Evolutionary conservation across 2,797 vertebrate species (phyloP), one percentile per base, ranked within the genome.

Genomic region (Oryzias sinensis): DNA sequence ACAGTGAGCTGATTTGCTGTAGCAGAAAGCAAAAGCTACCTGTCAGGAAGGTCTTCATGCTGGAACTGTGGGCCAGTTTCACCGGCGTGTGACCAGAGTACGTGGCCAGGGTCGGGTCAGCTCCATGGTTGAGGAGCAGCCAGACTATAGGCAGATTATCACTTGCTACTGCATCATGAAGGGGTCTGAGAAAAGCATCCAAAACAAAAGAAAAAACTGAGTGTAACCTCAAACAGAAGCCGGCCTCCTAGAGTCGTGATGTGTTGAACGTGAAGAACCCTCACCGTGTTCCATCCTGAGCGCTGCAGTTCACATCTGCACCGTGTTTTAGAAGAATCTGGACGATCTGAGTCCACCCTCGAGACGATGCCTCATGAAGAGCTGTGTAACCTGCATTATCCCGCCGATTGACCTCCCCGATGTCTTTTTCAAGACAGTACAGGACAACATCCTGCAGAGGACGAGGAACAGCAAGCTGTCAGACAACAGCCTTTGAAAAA

Each of bases 301-400:
- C 95, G 0, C 97, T 98, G 86, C 97, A 98, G 90, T 99, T 99
- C 29, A 99, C 97, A 0, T 98, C 97, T 20, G 97, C 97, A 0
- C 96, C 96, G 0, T 98, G 93, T 82, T 97, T 92, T 44, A 99
- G 92, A 58, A 99, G 89, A 66, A 97, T 91, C 89, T 96, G 93
- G 55, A 98, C 93, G 42, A 99, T 99, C 79, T 95, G 93, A 0
- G 94, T 93, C 95, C 95, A 98, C 68, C 97, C 97, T 0, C 95
- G 91, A 0, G 97, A 94, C 0, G 95, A 98, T 8, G 97, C 96
- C 83, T 99, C 97, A 0, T 99, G 97, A 60, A 99, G 93, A 4
- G 97, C 97, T 0, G 97, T 99, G 88, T 99, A 99, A 22, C 97
- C 97, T 0, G 97, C 97, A 0, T 99, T 99, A 84, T 99, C 97